Evolutionary conservation across 2,113 vertebrate genomes (phyloP).

Genomic region (Accipiter cooperii): DNA sequence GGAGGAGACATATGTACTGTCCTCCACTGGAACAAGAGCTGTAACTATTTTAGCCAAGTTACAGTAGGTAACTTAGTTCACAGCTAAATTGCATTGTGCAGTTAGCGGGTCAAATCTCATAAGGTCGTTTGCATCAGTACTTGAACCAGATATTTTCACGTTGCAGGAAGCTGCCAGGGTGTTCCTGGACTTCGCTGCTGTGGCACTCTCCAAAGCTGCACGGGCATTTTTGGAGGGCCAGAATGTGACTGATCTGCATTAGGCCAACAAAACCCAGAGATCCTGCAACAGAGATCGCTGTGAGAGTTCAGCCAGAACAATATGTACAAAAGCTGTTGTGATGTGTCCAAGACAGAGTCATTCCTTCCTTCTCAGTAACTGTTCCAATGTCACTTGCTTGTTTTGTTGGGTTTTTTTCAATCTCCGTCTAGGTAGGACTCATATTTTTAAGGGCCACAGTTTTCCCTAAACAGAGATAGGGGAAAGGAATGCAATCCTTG

Average conservation of each 20-base stretch:
- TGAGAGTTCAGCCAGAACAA: neutral
- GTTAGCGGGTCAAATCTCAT: neutral
- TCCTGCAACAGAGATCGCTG: neutral
- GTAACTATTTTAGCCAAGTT: neutral
- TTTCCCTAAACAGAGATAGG: neutral
- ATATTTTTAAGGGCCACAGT: neutral
- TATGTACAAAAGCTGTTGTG: neutral
- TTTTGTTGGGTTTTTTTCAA: neutral
- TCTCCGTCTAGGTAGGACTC: neutral
- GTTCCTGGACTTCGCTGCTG: neutral
- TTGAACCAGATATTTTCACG: neutral
- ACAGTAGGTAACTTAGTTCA: neutral
- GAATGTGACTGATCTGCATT: neutral
- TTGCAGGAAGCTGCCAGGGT: neutral
- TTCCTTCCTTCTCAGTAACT: neutral
- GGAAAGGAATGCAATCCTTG: neutral
- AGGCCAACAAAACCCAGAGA: neutral
- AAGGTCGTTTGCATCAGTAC: neutral
- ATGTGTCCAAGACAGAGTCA: neutral
- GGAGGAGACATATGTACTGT: neutral
- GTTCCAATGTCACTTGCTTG: neutral
- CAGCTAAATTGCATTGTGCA: neutral
- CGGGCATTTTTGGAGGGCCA: accelerated
- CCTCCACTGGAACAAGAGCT: neutral
- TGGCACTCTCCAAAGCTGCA: neutral